Evolutionary conservation across 1,140 invertebrate genomes (phyloP), one percentile per base, ranked within the genome.

Genomic region (Drosophila santomea): DNA sequence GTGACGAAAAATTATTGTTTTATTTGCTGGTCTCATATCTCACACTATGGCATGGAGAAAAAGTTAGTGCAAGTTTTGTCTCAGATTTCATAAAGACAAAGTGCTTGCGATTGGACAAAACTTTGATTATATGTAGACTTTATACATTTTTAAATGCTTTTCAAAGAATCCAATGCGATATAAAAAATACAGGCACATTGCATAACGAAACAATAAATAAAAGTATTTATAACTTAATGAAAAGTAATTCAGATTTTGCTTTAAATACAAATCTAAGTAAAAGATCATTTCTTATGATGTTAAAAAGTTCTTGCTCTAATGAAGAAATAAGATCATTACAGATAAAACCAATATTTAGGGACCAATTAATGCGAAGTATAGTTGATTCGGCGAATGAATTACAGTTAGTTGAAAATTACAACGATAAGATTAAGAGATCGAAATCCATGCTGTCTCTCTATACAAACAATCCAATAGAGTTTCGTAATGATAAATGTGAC

Each of bases 401-500:
- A 0, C 7, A 51, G 7, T 41, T 38, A 4, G 66, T 84, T 36
- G 36, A 35, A 23, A 10, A 62, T 28, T 68, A 83, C 3, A 77
- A 74, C 2, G 23, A 51, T 14, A 47, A 51, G 43, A 68, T 84
- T 4, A 45, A 41, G 8, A 67, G 44, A 47, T 14, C 7, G 15
- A 64, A n/a, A n/a, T 44, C 12, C 10, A 20, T 61, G 8, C 32
- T 84, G 17, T 63, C 52, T 1, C 52, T 64, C 15, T 89, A 68
- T 43, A 60, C 50, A 20, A 50, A 50, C 7, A 89, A 78, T 62
- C 77, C 84, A 38, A 89, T 89, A 12, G 84, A 89, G 38, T 89
- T 84, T 51, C 84, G 84, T 0, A 83, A 89, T 52, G 82, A 56
- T n/a, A 32, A 25, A 50, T 89, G 84, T 58, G 84, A 80, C 56